Conservation (phyloP, 2,888 invertebrate genomes). For the Oscheius sp. region DNA sequence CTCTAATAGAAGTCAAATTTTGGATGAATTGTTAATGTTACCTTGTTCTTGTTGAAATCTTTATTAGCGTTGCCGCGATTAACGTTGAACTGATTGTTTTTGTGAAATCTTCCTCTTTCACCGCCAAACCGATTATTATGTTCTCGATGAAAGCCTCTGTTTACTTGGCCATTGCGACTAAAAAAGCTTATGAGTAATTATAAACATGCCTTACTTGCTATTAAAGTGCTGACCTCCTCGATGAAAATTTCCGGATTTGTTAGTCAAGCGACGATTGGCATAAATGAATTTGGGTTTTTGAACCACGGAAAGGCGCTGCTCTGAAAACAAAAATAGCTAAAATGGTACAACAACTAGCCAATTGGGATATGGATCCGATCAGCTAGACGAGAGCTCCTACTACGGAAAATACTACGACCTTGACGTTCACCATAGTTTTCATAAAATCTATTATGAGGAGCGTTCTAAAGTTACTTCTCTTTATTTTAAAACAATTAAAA, state of each 20-base stretch:
- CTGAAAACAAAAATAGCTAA: neutral
- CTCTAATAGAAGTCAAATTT: neutral
- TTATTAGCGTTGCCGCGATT: neutral
- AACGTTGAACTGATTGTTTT: too few relatives aligned
- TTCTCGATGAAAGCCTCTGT: neutral
- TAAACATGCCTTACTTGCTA: neutral
- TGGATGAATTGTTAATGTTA: neutral
- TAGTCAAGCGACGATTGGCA: neutral
- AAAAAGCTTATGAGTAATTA: neutral
- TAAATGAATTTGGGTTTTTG: constrained; percentile 5
- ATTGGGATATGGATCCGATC: neutral
- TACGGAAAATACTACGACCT: neutral
- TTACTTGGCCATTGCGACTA: constrained; percentile 4
- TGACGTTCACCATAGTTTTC: neutral
- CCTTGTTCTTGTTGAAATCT: neutral
- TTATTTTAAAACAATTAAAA: neutral
- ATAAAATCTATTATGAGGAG: neutral
- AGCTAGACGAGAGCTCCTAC: neutral
- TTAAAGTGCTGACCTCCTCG: neutral
- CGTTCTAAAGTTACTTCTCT: neutral
- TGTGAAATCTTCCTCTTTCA: neutral
- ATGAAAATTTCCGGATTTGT: neutral
- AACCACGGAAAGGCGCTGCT: neutral
- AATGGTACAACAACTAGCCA: neutral
- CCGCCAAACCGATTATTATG: too few relatives aligned